A percentile compares a stretch with the other conserved stretches of the same genome.
Conservation (phyloP, 2,113 vertebrate species). For the Neoarius graeffei region DNA sequence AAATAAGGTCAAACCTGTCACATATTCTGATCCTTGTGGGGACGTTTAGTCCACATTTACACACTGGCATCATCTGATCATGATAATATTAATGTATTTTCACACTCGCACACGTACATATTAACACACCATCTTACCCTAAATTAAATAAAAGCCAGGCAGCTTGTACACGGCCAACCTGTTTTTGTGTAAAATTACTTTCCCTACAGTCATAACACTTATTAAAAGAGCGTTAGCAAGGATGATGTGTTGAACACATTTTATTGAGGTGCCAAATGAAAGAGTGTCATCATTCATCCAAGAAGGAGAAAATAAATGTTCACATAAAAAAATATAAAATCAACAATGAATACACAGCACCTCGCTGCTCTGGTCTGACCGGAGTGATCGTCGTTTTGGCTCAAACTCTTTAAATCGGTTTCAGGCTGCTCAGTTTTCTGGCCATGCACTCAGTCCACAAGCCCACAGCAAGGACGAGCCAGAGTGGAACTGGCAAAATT, state of each 20-base stretch:
- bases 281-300: constrained; percentile 72
- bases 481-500: constrained; percentile 67
- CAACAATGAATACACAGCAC: constrained; percentile 66
- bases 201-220: background rate
- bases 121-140: background rate
- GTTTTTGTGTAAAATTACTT: background rate
- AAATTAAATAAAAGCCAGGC: background rate
- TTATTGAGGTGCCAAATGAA: constrained; percentile 77
- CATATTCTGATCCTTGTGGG: background rate
- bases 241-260: constrained; percentile 69
- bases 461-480: constrained; percentile 43
- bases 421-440: constrained; percentile 52
- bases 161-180: background rate
- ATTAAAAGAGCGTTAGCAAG: background rate
- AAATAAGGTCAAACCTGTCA: background rate
- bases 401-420: constrained; percentile 53
- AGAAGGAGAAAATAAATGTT: constrained; percentile 67
- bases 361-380: constrained; percentile 42
- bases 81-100: background rate
- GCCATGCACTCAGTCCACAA: constrained; percentile 67
- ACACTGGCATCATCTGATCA: background rate
- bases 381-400: constrained; percentile 46
- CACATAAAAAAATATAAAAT: constrained; percentile 80
- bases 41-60: background rate
- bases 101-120: background rate